Evolutionary conservation across 1,140 invertebrate species (phyloP), one percentile per base, ranked within the genome.

Genomic region (Anadara kagoshimensis): DNA sequence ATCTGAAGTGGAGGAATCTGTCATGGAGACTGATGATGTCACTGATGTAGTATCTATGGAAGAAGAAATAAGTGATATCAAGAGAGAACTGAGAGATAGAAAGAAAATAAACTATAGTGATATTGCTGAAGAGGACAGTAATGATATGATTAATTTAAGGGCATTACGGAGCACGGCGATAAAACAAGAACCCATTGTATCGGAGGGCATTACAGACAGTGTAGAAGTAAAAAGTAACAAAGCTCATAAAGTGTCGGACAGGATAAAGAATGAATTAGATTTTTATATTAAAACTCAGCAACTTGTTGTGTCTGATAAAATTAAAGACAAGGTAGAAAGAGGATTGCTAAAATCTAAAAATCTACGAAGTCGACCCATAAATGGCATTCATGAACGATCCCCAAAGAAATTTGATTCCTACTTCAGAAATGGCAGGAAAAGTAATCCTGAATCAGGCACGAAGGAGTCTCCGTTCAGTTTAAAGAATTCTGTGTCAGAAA

Each of bases 231-330:
- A 61, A 11, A 62, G 73, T 70, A 22, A 77, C 73, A 62, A 76
- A 59, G 67, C 75, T 16, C 62, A 75, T 36, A 69, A 70, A 45
- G 77, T 80, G 18, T 78, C 81, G 12, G 77, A 82, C 4, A 77
- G 73, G 53, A 69, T 82, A 16, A 82, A 82, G 70, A 68, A 72
- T 22, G 82, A 80, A 47, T 53, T 85, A 8, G 76, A 66, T 58
- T 66, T 59, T 18, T 78, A 81, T 53, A 66, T 83, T 26, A 74
- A 74, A 54, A 78, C 56, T 29, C 73, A 73, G 47, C 80, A 83
- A 68, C 73, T 85, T 29, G 64, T 83, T 29, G 82, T 85, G 7
- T 64, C 75, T 49, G 78, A 81, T 36, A 77, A 78, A 54, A 47
- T 85, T 10, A 71, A 75, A 36, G 67, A 79, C 12, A 79, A 75